A percentile compares a stretch with the other conserved stretches of the same genome.
Conservation (phyloP, 2,113 vertebrate species). For the Centropristis striata region DNA sequence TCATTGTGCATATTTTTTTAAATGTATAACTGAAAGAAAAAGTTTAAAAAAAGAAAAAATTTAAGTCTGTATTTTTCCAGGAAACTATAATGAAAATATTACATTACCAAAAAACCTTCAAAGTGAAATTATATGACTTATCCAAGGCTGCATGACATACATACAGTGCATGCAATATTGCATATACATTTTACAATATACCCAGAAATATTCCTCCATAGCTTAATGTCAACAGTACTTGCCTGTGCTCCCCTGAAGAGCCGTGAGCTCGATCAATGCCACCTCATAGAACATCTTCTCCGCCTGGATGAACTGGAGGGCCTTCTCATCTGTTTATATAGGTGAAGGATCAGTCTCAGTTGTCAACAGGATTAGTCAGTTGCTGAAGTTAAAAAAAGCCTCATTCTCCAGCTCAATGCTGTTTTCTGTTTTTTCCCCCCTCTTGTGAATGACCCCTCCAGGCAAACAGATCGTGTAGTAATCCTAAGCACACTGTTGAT, state of each 20-base stretch:
- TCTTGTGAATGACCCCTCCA: conserved; percentile 3
- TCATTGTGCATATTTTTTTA: too few species aligned
- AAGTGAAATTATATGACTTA: background rate
- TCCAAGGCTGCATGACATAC: background rate
- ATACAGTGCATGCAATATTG: background rate
- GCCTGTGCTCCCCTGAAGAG: conserved; percentile 83
- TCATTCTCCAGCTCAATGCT: conserved; percentile 9
- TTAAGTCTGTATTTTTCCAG: background rate
- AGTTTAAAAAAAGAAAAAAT: too few species aligned
- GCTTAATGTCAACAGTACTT: conserved; percentile 71
- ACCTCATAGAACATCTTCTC: conserved; percentile 88
- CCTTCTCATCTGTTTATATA: conserved; percentile 87
- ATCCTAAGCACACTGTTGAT: conserved; percentile 24
- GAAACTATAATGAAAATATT: background rate
- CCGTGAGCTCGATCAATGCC: conserved; percentile 83
- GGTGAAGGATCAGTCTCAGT: conserved; percentile 82
- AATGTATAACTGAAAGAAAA: too few species aligned
- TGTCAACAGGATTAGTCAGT: conserved; percentile 75
- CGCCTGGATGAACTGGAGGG: conserved; percentile 83
- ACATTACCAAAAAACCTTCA: background rate
- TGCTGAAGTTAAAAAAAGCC: conserved; percentile 73
- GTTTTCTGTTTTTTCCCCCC: background rate
- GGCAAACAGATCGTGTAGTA: conserved; percentile 23
- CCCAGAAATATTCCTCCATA: conserved; percentile 5
- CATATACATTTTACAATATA: background rate